Evolutionary conservation across 2,888 invertebrate genomes (phyloP).

Genomic region (Hypselothyrea guttata): DNA sequence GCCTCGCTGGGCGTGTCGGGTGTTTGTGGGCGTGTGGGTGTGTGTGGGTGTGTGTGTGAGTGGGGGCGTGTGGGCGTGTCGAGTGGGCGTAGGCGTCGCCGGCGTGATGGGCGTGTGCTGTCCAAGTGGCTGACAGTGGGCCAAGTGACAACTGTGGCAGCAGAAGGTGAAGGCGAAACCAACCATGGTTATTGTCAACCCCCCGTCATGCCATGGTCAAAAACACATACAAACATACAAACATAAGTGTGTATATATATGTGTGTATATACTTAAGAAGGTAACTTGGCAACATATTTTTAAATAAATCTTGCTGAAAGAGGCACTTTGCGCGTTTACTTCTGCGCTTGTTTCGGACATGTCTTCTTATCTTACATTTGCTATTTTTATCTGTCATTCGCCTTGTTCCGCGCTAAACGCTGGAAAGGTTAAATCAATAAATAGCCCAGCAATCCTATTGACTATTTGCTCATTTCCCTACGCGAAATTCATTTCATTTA

Average conservation of each 20-base stretch:
- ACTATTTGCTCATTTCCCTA: no score
- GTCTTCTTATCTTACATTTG: background rate
- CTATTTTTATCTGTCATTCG: no score
- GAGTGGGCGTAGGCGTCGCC: background rate
- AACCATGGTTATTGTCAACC: slow-evolving; percentile 34
- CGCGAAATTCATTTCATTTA: no score
- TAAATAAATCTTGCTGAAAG: slow-evolving; percentile 6
- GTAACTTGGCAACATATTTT: slow-evolving; percentile 1
- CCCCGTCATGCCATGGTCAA: slow-evolving; percentile 13
- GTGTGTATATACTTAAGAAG: background rate
- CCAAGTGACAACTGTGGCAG: slow-evolving; percentile 30
- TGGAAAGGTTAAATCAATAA: no score
- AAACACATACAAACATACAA: slow-evolving; percentile 2
- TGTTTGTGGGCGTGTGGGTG: slow-evolving; percentile 20
- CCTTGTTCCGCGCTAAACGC: no score
- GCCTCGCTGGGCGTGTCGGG: background rate
- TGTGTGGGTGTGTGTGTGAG: background rate
- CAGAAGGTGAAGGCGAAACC: slow-evolving; percentile 46
- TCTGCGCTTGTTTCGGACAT: background rate
- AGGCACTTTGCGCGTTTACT: background rate
- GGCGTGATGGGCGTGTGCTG: slow-evolving; percentile 12
- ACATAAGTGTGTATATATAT: background rate
- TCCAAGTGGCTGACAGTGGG: slow-evolving; percentile 38
- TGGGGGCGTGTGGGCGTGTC: background rate
- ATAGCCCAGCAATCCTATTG: no score